Evolutionary conservation across 2,888 invertebrate genomes (phyloP).

Genomic region (Willowsia nigromaculata): DNA sequence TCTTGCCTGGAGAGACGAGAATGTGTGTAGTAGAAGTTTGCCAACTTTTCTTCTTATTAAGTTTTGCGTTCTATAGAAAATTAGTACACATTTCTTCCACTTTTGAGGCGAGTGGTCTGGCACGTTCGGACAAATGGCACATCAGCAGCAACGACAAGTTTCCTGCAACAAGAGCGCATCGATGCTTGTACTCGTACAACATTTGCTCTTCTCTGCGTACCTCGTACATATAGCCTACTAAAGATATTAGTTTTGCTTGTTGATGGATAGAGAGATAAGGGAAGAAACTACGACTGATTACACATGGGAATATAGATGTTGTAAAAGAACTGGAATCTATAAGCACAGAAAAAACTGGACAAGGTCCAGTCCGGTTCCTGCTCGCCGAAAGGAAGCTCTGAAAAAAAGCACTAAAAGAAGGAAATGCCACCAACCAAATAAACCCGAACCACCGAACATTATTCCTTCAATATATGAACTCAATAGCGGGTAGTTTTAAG

Average conservation of each 20-base stretch:
- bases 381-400: not conserved
- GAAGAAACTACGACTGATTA: conserved; percentile 23
- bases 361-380: conserved; percentile 26
- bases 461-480: too few species aligned
- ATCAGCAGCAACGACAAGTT: not conserved
- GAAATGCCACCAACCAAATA: not conserved
- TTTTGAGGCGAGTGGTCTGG: not conserved
- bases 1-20: not conserved
- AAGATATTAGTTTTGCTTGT: not conserved
- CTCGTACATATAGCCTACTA: not conserved
- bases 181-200: not conserved
- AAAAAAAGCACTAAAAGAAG: not conserved
- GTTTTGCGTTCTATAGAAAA: not conserved
- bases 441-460: too few species aligned
- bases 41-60: not conserved
- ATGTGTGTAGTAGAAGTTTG: not conserved
- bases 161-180: not conserved
- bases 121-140: conserved; percentile 2
- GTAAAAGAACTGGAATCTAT: conserved; percentile 34
- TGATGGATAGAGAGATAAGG: not conserved
- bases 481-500: too few species aligned
- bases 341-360: conserved; percentile 39
- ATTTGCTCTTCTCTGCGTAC: not conserved
- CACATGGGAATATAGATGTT: conserved; percentile 46
- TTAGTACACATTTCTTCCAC: not conserved